A percentile compares a stretch with the other conserved stretches of the same genome.
These are phyloP conservation scores for Conus betulinus DNA, from an alignment of 1,140 invertebrate genomes.

Conservation along the genomic window DNA sequence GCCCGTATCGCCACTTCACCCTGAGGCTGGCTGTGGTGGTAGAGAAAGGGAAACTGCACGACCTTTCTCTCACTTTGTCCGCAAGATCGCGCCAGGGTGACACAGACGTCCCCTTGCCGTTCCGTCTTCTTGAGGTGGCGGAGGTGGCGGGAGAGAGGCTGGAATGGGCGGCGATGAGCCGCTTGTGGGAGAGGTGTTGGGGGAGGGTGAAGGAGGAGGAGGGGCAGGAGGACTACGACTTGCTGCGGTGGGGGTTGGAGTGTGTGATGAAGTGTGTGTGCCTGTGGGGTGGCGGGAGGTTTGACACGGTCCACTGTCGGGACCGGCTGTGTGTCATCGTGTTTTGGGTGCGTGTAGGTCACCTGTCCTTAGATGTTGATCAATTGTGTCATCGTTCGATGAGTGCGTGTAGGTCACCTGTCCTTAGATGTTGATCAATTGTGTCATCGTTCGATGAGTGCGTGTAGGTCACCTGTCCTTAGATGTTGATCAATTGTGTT, in stretches of 20 bases:
- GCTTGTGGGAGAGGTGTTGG: constrained; percentile 9
- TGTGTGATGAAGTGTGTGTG: constrained; percentile 13
- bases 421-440: neutral
- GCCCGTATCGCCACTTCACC: neutral
- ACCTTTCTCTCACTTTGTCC: neutral
- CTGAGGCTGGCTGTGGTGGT: neutral
- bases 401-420: neutral
- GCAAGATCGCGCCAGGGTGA: neutral
- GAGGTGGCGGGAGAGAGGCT: neutral
- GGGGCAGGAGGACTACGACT: constrained; percentile 15
- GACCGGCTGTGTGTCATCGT: too few species aligned
- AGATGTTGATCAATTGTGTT: too few species aligned
- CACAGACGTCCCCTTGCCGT: neutral
- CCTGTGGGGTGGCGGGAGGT: neutral
- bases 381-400: neutral
- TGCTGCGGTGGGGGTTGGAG: constrained; percentile 8
- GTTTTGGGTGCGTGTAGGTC: neutral
- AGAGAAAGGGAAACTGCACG: constrained; percentile 4
- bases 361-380: neutral
- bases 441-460: neutral
- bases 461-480: too few species aligned
- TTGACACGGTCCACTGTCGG: neutral
- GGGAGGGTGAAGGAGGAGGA: neutral
- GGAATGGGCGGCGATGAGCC: neutral
- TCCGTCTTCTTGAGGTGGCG: constrained; percentile 6